Conservation (phyloP, 2,113 vertebrate genomes). For the Phrynosoma platyrhinos region DNA sequence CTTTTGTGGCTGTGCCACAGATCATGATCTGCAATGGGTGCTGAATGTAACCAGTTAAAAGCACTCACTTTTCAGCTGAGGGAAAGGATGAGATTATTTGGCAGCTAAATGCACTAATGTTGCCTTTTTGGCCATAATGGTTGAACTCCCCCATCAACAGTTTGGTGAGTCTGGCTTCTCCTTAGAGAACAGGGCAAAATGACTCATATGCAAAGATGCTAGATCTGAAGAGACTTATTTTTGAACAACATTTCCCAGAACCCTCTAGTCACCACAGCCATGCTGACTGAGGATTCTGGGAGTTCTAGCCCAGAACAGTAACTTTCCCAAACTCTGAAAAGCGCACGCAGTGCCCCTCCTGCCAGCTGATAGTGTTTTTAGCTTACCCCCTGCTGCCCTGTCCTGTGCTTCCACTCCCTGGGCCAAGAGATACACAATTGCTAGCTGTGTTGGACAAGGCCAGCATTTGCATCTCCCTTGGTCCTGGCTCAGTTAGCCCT, state of each 20-base stretch:
- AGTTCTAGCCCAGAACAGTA: neutral
- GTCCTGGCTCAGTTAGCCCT: neutral
- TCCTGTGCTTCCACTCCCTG: neutral
- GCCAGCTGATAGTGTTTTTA: neutral
- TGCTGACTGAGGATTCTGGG: neutral
- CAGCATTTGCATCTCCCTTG: neutral
- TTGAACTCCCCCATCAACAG: neutral
- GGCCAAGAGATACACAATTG: slow-evolving; percentile 26
- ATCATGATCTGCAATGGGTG: neutral
- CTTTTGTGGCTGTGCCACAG: neutral
- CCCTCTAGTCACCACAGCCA: neutral
- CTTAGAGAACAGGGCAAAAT: neutral
- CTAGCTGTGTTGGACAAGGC: slow-evolving; percentile 17
- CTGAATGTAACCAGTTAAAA: too few relatives aligned
- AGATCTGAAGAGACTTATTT: too few relatives aligned
- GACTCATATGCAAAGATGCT: neutral
- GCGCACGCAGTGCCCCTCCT: too few relatives aligned
- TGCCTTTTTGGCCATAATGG: neutral
- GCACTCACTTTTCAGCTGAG: neutral
- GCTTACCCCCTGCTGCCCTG: neutral
- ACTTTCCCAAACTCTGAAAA: neutral
- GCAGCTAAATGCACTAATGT: neutral
- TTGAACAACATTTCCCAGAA: neutral
- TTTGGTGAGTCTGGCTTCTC: neutral
- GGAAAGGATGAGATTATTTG: neutral